phyloP scores from a whole-genome alignment of 37 sponge, comb jelly and placozoan genomes.

The Geodia barretti region DNA sequence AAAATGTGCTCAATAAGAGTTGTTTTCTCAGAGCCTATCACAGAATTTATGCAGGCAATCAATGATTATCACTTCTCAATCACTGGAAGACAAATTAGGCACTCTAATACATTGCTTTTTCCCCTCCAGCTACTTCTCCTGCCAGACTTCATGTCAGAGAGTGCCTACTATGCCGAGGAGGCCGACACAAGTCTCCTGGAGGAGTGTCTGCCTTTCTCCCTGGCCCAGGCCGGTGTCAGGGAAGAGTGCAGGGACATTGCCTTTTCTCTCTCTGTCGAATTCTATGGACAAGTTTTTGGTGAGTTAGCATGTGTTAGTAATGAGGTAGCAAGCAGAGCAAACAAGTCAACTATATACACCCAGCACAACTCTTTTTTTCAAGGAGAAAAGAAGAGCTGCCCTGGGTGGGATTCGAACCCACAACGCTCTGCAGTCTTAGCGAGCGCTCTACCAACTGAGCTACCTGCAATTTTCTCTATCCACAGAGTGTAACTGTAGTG shows the following conservation, averaged over 20 bases:
- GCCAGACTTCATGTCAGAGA: slow-evolving; percentile 27
- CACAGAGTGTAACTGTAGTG: slow-evolving; percentile 12
- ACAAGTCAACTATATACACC: background rate
- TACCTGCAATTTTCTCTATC: background rate
- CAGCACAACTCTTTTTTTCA: background rate
- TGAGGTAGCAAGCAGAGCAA: too few relatives aligned
- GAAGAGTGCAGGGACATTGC: slow-evolving; percentile 4
- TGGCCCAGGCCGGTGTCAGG: background rate
- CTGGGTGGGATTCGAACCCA: too few relatives aligned
- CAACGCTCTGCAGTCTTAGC: too few relatives aligned
- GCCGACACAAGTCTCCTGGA: background rate
- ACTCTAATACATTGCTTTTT: background rate
- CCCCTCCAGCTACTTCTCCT: background rate
- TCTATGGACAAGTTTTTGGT: slow-evolving; percentile 63
- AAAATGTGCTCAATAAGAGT: too few relatives aligned
- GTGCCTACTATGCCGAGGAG: slow-evolving; percentile 26
- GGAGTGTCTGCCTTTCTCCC: slow-evolving; percentile 28
- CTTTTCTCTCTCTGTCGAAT: slow-evolving; percentile 68
- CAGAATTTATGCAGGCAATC: too few relatives aligned
- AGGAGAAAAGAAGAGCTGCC: too few relatives aligned
- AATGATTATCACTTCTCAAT: too few relatives aligned
- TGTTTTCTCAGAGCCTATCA: too few relatives aligned
- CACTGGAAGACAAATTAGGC: too few relatives aligned
- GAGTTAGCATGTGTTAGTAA: slow-evolving; percentile 4
- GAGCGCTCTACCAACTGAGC: too few relatives aligned